A percentile compares a stretch with the other conserved stretches of the same genome.
These are phyloP conservation scores for Exocentrus adspersus DNA, from an alignment of 2,888 invertebrate genomes.

Conservation along the genomic window DNA sequence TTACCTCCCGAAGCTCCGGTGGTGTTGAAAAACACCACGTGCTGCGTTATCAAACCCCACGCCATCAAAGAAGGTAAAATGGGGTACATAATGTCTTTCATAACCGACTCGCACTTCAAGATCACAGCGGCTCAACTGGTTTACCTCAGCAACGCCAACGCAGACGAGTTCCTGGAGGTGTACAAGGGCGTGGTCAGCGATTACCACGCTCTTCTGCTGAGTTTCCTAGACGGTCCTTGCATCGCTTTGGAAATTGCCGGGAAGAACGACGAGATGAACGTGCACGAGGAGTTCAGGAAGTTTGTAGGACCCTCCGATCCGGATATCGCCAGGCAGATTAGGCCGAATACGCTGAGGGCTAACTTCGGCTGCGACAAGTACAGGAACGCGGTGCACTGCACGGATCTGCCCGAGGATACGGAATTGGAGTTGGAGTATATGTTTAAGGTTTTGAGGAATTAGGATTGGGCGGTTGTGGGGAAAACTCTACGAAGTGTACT, in stretches of 20 bases:
- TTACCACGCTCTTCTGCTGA: slow-evolving; percentile 81
- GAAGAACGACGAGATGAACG: slow-evolving; percentile 66
- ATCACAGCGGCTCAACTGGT: slow-evolving; percentile 85
- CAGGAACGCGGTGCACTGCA: slow-evolving; percentile 92
- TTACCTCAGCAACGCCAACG: slow-evolving; percentile 81
- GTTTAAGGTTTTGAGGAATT: slow-evolving; percentile 72
- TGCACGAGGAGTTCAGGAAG: slow-evolving; percentile 80
- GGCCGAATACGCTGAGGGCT: slow-evolving; percentile 86
- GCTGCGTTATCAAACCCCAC: slow-evolving; percentile 91
- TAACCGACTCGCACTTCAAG: slow-evolving; percentile 76
- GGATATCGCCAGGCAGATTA: slow-evolving; percentile 85
- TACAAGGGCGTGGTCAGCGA: slow-evolving; percentile 90
- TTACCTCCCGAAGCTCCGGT: slow-evolving; percentile 64
- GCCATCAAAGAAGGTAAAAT: slow-evolving; percentile 79
- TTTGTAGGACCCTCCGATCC: slow-evolving; percentile 91
- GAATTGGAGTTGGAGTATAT: slow-evolving; percentile 84
- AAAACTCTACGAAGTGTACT: background rate
- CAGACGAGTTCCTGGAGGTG: slow-evolving; percentile 92
- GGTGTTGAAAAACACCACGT: slow-evolving; percentile 74
- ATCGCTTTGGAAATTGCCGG: slow-evolving; percentile 85
- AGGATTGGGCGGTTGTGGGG: background rate
- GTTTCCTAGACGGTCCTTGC: slow-evolving; percentile 86
- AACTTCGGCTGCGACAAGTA: slow-evolving; percentile 84
- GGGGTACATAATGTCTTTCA: slow-evolving; percentile 78
- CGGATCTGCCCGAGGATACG: slow-evolving; percentile 91